phyloP scores from a whole-genome alignment of 2,113 vertebrate species.

The Circaetus cinerascens region DNA sequence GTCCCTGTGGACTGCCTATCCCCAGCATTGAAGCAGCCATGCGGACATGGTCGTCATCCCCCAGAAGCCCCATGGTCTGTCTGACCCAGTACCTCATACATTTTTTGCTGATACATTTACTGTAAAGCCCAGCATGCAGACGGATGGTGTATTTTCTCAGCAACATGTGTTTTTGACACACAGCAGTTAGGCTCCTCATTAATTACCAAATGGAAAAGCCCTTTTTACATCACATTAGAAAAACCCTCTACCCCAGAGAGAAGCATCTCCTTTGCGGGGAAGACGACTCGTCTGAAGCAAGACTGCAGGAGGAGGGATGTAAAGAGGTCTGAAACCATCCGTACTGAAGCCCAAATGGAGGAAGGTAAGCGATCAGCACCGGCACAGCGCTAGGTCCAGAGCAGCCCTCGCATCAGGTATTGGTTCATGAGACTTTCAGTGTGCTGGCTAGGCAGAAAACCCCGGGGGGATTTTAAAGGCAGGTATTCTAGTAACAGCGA shows the following conservation, averaged over 20 bases:
- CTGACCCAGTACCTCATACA: rapidly evolving
- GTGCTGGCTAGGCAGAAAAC: neutral
- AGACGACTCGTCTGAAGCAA: rapidly evolving
- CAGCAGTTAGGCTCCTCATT: neutral
- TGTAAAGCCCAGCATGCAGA: neutral
- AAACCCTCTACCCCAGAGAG: neutral
- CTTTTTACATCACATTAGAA: neutral
- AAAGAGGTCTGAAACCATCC: no score
- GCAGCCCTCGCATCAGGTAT: neutral
- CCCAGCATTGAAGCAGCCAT: rapidly evolving
- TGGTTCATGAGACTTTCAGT: neutral
- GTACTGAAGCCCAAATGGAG: rapidly evolving
- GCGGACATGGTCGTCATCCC: rapidly evolving
- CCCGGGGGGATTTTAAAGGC: neutral
- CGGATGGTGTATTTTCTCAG: neutral
- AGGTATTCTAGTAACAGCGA: neutral
- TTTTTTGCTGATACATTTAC: neutral
- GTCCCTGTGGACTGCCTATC: neutral
- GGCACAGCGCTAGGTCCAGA: rapidly evolving
- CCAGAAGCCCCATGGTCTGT: rapidly evolving
- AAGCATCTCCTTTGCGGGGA: neutral
- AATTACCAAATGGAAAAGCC: neutral
- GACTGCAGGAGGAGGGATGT: neutral
- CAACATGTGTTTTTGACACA: rapidly evolving
- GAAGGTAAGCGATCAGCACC: rapidly evolving